These are phyloP conservation scores for Platycheirus albimanus DNA, from an alignment of 2,888 invertebrate species.

Conservation along the genomic window DNA sequence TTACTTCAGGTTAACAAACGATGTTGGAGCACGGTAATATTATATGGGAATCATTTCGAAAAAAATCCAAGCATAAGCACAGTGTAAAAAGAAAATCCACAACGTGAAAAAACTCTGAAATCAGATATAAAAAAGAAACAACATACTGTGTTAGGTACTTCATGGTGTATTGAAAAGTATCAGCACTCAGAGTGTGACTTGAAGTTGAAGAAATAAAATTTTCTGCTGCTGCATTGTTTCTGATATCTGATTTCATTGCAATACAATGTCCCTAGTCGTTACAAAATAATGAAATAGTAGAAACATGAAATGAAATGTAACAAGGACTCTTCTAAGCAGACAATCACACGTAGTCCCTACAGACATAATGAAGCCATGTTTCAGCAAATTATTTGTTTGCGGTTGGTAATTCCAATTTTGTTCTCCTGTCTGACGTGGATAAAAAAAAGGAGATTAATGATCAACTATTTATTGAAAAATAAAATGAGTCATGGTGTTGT, in stretches of 20 bases:
- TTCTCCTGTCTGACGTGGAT: too few species aligned
- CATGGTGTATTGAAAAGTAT: too few species aligned
- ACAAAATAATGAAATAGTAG: conserved; percentile 26
- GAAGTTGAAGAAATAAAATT: background rate
- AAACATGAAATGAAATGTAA: background rate
- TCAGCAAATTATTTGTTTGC: background rate
- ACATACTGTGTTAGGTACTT: too few species aligned
- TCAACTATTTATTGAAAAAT: too few species aligned
- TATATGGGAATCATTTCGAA: conserved; percentile 23
- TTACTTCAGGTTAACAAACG: conserved; percentile 46
- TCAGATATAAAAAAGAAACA: conserved; percentile 23
- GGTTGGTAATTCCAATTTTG: background rate
- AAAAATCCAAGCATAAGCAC: conserved; percentile 1
- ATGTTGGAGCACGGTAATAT: conserved; percentile 34
- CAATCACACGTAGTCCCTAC: background rate
- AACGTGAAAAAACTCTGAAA: conserved; percentile 53
- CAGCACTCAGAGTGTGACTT: background rate
- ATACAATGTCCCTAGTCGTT: conserved; percentile 31
- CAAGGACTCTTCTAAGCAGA: background rate
- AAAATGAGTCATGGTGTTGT: too few species aligned
- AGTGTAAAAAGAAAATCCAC: conserved; percentile 35
- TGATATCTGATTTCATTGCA: conserved; percentile 50
- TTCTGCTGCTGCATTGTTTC: conserved; percentile 18
- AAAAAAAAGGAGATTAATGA: too few species aligned
- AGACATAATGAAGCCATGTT: background rate